Base-by-base conservation (phyloP, 2,797 vertebrate species). In the Distichodus sexfasciatus region DNA sequence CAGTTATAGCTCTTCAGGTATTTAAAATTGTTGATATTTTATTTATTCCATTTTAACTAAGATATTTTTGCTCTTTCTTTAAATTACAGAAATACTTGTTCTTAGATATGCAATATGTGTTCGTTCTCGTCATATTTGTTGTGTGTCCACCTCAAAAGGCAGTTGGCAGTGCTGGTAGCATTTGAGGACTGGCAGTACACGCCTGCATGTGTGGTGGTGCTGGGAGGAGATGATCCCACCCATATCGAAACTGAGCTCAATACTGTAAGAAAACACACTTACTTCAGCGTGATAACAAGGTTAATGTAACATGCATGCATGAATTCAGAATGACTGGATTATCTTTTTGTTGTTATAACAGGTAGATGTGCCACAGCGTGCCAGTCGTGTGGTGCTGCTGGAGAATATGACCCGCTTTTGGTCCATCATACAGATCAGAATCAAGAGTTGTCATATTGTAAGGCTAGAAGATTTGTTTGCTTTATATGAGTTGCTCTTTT, bases 401-500 rank as follows among this genome's bases (percentile, higher is more conserved):
- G 93, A 97, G 87, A 97, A 97, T 81, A 65, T 94, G 88, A 94
- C 68, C n/a, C 89, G 91, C 43, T 96, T 94, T 87, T 98, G 96
- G 96, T 88, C 95, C 12, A 26, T 97, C 72, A 85, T 98, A 78
- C 96, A 98, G 87, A 94, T 98, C 85, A 84, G 93, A 33, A 87
- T 98, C 80, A 98, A 97, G 87, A 90, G 95, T 50, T 98, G 96
- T 84, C 96, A 96, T 77, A 95, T 97, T 94, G 96, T 97, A 12
- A 76, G 85, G 47, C 50, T 2, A 24, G 6, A n/a, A n/a, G n/a
- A n/a, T n/a, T n/a, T n/a, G n/a, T n/a, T n/a, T n/a, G n/a, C n/a
- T n/a, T n/a, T n/a, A n/a, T n/a, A n/a, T n/a, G 3, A 19, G 14
- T 57, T 24, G 2, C n/a, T n/a, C n/a, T n/a, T n/a, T n/a, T n/a